Conservation (phyloP, 2,888 invertebrate genomes). For the Podotricha telesiphe region DNA sequence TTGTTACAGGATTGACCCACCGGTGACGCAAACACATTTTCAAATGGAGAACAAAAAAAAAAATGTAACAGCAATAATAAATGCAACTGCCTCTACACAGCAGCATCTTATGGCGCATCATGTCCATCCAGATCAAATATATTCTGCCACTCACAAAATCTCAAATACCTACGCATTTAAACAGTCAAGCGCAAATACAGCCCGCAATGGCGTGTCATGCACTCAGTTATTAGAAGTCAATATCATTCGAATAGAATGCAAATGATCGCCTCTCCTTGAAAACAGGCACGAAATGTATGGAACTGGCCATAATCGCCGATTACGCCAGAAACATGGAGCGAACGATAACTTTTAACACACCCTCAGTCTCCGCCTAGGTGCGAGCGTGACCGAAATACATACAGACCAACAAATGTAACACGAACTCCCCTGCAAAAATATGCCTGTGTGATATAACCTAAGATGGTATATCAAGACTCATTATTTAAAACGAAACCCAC, state of each 20-base stretch:
- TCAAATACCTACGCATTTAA: constrained; percentile 69
- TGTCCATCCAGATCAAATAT: constrained; percentile 78
- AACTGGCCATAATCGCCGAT: constrained; percentile 80
- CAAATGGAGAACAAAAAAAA: constrained; percentile 88
- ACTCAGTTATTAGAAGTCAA: constrained; percentile 77
- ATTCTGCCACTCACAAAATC: constrained; percentile 78
- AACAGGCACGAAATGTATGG: constrained; percentile 84
- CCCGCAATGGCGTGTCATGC: constrained; percentile 84
- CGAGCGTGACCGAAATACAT: constrained; percentile 72
- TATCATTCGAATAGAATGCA: constrained; percentile 77
- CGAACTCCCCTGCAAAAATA: constrained; percentile 72
- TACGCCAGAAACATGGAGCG: constrained; percentile 81
- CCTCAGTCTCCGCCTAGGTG: constrained; percentile 76
- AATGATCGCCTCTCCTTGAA: constrained; percentile 79
- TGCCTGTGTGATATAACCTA: constrained; percentile 82
- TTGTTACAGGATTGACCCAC: constrained; percentile 88
- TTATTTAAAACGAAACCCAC: constrained; percentile 83
- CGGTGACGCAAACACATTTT: constrained; percentile 84
- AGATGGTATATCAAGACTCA: constrained; percentile 83
- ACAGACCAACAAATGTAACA: constrained; percentile 77
- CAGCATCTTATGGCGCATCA: constrained; percentile 78
- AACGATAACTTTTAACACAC: constrained; percentile 83
- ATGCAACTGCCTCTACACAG: constrained; percentile 83
- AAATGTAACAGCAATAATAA: constrained; percentile 73
- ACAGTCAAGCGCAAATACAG: constrained; percentile 73